Conservation (phyloP, 2,888 invertebrate genomes). For the Acanthosepion pharaonis region DNA sequence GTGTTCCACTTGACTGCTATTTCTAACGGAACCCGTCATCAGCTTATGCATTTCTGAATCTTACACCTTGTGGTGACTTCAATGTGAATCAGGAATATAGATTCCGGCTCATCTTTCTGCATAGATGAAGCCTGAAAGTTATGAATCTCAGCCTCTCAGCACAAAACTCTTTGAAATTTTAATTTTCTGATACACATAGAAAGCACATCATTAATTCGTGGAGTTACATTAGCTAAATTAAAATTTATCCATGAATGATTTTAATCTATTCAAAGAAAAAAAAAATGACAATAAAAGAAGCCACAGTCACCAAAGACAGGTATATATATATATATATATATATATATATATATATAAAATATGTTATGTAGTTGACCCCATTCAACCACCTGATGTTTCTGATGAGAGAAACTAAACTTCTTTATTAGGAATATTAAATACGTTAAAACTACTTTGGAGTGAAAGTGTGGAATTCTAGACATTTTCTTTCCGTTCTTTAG, state of each 20-base stretch:
- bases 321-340: not conserved
- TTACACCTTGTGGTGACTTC: not conserved
- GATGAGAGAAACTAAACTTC: not conserved
- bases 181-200: not conserved
- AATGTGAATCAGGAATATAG: not conserved
- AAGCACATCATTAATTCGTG: not conserved
- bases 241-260: constrained; percentile 11
- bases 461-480: not conserved
- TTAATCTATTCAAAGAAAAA: not conserved
- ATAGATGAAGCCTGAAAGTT: not conserved
- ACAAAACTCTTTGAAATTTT: not conserved
- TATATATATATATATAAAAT: not conserved
- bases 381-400: not conserved
- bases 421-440: not conserved
- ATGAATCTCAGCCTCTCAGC: not conserved
- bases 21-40: not conserved
- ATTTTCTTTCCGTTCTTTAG: not conserved
- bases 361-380: not conserved
- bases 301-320: not conserved
- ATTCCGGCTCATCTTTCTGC: not conserved
- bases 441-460: not conserved
- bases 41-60: not conserved
- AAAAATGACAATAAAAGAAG: not conserved
- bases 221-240: constrained; percentile 1
- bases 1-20: not conserved